These are phyloP conservation scores for Anthopleura xanthogrammica DNA, from an alignment of 92 coral and sea anemone genomes.

Conservation along the genomic window DNA sequence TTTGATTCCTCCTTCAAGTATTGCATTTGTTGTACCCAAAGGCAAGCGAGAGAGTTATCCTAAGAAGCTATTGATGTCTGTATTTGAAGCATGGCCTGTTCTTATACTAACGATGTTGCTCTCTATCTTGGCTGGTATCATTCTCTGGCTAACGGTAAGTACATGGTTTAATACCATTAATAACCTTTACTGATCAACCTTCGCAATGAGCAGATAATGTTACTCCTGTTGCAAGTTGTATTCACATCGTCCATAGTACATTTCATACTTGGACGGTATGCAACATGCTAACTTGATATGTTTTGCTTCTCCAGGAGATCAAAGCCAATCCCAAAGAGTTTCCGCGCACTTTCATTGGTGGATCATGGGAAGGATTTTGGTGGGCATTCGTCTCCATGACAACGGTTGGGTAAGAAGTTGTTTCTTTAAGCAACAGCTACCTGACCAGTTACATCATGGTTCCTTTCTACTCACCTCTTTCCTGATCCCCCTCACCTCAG, in stretches of 20 bases:
- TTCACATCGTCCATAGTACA: no score
- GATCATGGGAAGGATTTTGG: conserved; percentile 92
- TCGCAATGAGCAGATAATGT: no score
- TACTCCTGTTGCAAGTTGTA: no score
- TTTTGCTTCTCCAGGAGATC: conserved; percentile 51
- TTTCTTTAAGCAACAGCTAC: no score
- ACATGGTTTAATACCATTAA: not conserved
- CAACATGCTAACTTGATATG: not conserved
- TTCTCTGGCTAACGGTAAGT: conserved; percentile 80
- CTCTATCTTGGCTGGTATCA: conserved; percentile 75
- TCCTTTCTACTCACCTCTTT: no score
- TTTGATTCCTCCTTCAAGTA: conserved; percentile 58
- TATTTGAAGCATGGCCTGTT: conserved; percentile 90
- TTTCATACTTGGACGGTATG: not conserved
- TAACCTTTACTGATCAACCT: no score
- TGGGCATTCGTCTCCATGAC: conserved; percentile 94
- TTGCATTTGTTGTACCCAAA: conserved; percentile 66
- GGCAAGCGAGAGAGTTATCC: conserved; percentile 50
- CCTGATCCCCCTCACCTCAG: no score
- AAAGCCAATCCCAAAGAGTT: conserved; percentile 63
- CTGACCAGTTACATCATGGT: no score
- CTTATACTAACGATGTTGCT: conserved; percentile 70
- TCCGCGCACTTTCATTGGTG: conserved; percentile 70
- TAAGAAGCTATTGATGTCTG: conserved; percentile 53
- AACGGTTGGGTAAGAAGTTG: conserved; percentile 71